Conservation (phyloP, 2,888 invertebrate species). For the Ophion ventricosus region DNA sequence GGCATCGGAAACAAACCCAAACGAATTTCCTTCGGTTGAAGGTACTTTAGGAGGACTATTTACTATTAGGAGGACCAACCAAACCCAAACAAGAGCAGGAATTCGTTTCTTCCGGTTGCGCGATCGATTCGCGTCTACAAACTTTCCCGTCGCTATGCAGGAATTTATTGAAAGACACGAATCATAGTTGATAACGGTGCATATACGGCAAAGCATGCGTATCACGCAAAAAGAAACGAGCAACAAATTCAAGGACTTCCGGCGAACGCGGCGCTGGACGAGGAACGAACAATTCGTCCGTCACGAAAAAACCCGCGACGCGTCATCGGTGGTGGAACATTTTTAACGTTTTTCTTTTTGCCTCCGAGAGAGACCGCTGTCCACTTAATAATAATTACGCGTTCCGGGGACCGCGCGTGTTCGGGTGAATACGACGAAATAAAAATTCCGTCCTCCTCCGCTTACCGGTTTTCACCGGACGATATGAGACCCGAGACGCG, state of each 20-base stretch:
- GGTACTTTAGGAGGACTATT: too few relatives aligned
- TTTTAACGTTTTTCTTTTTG: slow-evolving; percentile 15
- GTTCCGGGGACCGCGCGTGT: slow-evolving; percentile 25
- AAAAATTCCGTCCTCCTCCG: slow-evolving; percentile 4
- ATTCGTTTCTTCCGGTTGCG: slow-evolving; percentile 30
- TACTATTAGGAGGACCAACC: neutral
- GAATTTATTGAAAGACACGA: slow-evolving; percentile 46
- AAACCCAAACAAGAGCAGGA: slow-evolving; percentile 23
- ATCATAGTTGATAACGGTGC: slow-evolving; percentile 45
- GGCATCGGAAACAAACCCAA: too few relatives aligned
- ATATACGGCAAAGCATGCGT: slow-evolving; percentile 4
- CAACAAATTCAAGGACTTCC: slow-evolving; percentile 50
- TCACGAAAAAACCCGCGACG: neutral
- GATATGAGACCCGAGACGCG: slow-evolving; percentile 5
- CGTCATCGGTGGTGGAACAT: slow-evolving; percentile 1
- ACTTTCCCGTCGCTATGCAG: slow-evolving; percentile 40
- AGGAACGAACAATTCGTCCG: slow-evolving; percentile 16
- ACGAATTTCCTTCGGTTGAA: too few relatives aligned
- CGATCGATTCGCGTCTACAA: slow-evolving; percentile 5
- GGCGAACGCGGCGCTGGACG: neutral
- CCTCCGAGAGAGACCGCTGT: neutral
- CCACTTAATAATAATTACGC: slow-evolving; percentile 26
- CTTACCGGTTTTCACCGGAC: slow-evolving; percentile 42
- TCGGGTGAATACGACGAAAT: slow-evolving; percentile 27
- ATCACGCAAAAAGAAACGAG: neutral